Base-by-base conservation (phyloP, 2,797 vertebrate species). In the Thaleichthys pacificus region DNA sequence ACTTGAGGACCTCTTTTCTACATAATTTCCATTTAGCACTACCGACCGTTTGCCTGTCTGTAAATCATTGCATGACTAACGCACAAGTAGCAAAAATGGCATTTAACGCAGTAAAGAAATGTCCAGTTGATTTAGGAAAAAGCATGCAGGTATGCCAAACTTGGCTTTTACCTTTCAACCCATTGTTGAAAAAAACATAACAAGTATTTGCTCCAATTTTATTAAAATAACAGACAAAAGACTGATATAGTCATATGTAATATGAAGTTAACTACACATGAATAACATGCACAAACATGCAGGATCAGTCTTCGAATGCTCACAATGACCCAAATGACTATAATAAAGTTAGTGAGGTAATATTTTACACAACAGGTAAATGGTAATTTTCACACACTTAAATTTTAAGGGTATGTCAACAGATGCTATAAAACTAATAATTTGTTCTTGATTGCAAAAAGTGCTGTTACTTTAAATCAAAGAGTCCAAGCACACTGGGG, bases 231-330 rank as follows among this genome's bases (percentile, higher is more conserved):
- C 71, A 80, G 2, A 38, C 64, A 74, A 28, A 14, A 71, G 69
- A 75, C 70, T 82, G 67, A 42, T 15, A 12, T 47, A 47, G 42
- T 47, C 42, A 47, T 12, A 56, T 21, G 57, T 60, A 26, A 22
- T 14, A 71, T 77, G 66, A 58, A 62, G 72, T 61, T 12, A 58
- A 32, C 58, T 80, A 85, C 79, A 88, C 77, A 80, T 28, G 17
- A 69, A 82, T 75, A 81, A 78, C 86, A 88, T 87, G 85, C 86
- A 85, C 79, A 77, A 76, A 77, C 73, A 81, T 72, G 82, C 78
- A 78, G 57, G 1, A 69, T 66, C 76, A 17, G 14, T 76, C 32
- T 71, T 19, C 32, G 79, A 69, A 86, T 60, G 51, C 19, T 28
- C 65, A 76, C 22, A 69, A 74, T 17, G 62, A 57, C 68, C 17